Base-by-base conservation (phyloP, 2,797 vertebrate genomes). In the Sternotherus odoratus region DNA sequence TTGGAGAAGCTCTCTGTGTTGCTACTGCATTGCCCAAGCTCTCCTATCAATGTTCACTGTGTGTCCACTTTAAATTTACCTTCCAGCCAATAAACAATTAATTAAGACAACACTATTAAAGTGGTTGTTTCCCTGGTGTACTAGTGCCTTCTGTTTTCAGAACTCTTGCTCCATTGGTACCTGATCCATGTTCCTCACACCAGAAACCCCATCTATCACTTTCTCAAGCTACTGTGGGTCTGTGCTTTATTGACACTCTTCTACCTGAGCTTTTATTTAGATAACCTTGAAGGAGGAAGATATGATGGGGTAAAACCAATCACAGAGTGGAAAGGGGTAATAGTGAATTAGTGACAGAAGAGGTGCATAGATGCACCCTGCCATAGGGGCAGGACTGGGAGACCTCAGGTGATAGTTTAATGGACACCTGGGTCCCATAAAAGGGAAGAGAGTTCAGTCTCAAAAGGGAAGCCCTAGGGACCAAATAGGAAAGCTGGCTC, bases 1-100 rank as follows among this genome's bases (percentile, higher is more conserved):
- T 26, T 86, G 86, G 93, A 92, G 33, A 77, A 89, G 13, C 46
- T 39, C 19, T 91, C 85, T 93, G 83, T 88, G 90, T 13, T 57
- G 28, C 33, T 66, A 4, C 46, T 79, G 23, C 48, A 8, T 5
- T 60, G 8, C 11, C 79, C 49, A 1, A 50, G 46, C 21, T 63
- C 13, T 86, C n/a, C 72, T 72, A 5, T 88, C 66, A 83, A 7
- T 75, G 30, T 11, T 33, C 10, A 15, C 43, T 77, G 19, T 1
- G 2, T 86, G 33, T 50, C 4, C 6, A 77, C 36, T 81, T 50
- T 30, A 63, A 83, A 85, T 89, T 28, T 82, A 85, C 48, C 2
- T 83, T 93, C 75, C 89, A 2, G 23, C 51, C 28, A 48, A 5
- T 91, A 88, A 0, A 2, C 49, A 83, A 88, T 89, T 46, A 85